A percentile compares a stretch with the other conserved stretches of the same genome.
phyloP scores from a whole-genome alignment of 2,113 vertebrate genomes.

The Bubalus kerabau region DNA sequence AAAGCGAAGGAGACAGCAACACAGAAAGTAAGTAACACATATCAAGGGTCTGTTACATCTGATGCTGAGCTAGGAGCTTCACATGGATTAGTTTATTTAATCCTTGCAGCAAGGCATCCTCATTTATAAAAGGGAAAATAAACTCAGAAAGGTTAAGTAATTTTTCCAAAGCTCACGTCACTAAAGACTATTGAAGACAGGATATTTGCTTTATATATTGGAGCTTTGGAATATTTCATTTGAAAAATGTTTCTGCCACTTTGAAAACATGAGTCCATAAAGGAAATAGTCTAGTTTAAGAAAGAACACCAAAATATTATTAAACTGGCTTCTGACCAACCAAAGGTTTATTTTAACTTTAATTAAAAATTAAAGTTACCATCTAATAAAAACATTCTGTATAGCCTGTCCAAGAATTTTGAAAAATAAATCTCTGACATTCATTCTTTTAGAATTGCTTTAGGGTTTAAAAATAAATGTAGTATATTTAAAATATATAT shows the following conservation, averaged over 20 bases:
- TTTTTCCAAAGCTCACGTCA: not conserved
- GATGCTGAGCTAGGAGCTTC: not conserved
- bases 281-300: not conserved
- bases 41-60: not conserved
- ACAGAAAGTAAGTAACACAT: not conserved
- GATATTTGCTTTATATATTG: not conserved
- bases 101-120: not conserved
- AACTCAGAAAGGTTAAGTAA: not conserved
- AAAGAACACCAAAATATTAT: not conserved
- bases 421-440: conserved; percentile 3
- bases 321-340: not conserved
- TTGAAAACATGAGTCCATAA: not conserved
- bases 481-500: not conserved
- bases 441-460: conserved; percentile 7
- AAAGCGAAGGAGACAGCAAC: not conserved
- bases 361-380: not conserved
- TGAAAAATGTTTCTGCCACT: not conserved
- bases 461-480: not conserved
- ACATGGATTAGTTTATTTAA: not conserved
- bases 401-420: not conserved
- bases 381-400: not conserved
- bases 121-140: not conserved
- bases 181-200: not conserved
- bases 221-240: not conserved
- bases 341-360: not conserved